phyloP scores from a whole-genome alignment of 2,113 vertebrate genomes.

The Ivindomyrus marchei region DNA sequence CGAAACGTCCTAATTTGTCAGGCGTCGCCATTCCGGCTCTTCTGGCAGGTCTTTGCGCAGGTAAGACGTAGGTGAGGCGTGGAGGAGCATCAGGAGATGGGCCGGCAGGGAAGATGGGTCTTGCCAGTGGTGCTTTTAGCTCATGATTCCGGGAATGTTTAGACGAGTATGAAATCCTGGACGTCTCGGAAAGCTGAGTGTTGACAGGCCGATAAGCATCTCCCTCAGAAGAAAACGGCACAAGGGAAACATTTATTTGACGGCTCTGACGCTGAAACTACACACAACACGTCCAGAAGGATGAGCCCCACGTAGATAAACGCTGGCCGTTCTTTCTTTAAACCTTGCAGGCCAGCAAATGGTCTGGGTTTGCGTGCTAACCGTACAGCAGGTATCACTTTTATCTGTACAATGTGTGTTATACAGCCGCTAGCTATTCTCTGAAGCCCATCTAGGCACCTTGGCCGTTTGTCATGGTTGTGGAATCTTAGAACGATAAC shows the following conservation, averaged over 20 bases:
- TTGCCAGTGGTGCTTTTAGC: slow-evolving; percentile 30
- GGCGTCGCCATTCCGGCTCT: slow-evolving; percentile 38
- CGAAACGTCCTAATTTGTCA: slow-evolving; percentile 36
- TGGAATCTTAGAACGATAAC: slow-evolving; percentile 19
- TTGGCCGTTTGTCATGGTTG: not conserved
- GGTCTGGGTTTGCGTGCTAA: not conserved
- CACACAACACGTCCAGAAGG: not conserved
- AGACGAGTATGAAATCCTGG: slow-evolving; percentile 38
- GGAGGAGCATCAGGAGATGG: slow-evolving; percentile 39
- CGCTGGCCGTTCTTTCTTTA: not conserved
- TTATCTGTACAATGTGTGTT: not conserved
- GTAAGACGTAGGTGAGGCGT: slow-evolving; percentile 30
- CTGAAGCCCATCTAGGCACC: not conserved
- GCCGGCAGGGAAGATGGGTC: slow-evolving; percentile 13
- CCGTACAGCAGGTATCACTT: not conserved
- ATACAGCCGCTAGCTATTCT: not conserved
- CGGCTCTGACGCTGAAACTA: not conserved
- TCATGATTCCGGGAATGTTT: slow-evolving; percentile 30
- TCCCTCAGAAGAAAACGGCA: slow-evolving; percentile 22
- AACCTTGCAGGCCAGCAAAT: not conserved
- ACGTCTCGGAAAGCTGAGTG: slow-evolving; percentile 29
- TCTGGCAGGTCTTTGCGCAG: slow-evolving; percentile 33
- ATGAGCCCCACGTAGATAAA: not conserved
- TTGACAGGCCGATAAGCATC: slow-evolving; percentile 22
- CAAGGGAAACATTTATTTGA: slow-evolving; percentile 21